Percentiles rank a stretch among this genome's conserved stretches.
Evolutionary conservation across 2,888 invertebrate species (phyloP).

Genomic region (Agrotis puta): DNA sequence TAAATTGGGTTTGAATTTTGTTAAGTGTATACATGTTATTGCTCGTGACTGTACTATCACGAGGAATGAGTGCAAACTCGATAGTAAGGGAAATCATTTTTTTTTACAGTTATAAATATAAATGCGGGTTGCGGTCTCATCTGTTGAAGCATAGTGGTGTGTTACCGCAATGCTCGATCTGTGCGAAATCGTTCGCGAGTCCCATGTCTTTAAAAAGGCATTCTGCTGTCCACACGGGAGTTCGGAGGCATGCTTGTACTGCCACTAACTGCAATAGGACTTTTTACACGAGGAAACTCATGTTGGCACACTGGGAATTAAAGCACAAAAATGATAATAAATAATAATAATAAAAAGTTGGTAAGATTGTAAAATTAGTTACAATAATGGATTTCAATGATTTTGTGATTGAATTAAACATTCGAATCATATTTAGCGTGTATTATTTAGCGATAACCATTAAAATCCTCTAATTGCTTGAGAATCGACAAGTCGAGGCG

Average conservation of each 20-base stretch:
- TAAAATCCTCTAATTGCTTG: too few relatives aligned
- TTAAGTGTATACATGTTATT: too few relatives aligned
- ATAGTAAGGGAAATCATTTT: neutral
- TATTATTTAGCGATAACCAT: too few relatives aligned
- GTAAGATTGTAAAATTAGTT: neutral
- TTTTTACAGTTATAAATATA: constrained; percentile 72
- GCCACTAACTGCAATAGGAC: constrained; percentile 60
- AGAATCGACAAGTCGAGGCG: too few relatives aligned
- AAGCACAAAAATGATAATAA: constrained; percentile 49
- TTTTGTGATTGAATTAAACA: neutral
- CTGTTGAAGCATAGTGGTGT: constrained; percentile 66
- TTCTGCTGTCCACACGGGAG: constrained; percentile 68
- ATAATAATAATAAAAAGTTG: too few relatives aligned
- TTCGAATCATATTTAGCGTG: too few relatives aligned
- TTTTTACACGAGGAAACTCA: constrained; percentile 67
- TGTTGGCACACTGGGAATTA: constrained; percentile 65
- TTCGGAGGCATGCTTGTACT: constrained; percentile 61
- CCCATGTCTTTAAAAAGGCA: constrained; percentile 62
- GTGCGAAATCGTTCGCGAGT: constrained; percentile 61
- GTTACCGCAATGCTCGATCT: constrained; percentile 62
- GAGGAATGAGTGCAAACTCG: too few relatives aligned
- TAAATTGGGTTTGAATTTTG: too few relatives aligned
- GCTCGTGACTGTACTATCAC: too few relatives aligned
- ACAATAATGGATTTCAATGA: constrained; percentile 1
- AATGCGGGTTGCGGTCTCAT: constrained; percentile 71